A percentile compares a stretch with the other conserved stretches of the same genome.
These are phyloP conservation scores for Amphipyra tragopoginis DNA, from an alignment of 2,888 invertebrate species.

Conservation along the genomic window DNA sequence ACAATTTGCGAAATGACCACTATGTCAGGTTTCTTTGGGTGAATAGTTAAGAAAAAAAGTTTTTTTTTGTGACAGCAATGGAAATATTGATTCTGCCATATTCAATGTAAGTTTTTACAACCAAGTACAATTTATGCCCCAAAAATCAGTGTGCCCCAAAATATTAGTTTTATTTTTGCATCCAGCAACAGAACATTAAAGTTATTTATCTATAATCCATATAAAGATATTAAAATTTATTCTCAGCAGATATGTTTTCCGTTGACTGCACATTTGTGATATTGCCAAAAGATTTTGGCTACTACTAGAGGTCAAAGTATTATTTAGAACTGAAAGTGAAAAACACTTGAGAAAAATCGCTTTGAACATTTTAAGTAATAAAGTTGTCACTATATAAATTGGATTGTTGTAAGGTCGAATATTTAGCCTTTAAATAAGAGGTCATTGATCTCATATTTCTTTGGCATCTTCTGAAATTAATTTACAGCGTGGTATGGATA, in stretches of 20 bases:
- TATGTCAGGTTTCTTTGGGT: no score
- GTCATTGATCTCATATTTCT: background rate
- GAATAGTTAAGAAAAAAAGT: no score
- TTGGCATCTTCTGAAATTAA: background rate
- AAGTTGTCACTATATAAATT: slow-evolving; percentile 9
- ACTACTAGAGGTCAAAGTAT: slow-evolving; percentile 19
- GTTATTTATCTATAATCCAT: background rate
- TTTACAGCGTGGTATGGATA: no score
- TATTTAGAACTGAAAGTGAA: slow-evolving; percentile 24
- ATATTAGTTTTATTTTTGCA: background rate
- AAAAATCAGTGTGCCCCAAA: no score
- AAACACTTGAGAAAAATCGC: background rate
- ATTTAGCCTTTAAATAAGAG: background rate
- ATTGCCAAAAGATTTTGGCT: slow-evolving; percentile 54
- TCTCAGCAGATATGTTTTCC: slow-evolving; percentile 9
- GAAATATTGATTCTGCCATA: no score
- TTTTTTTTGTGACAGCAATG: no score
- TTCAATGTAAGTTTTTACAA: no score
- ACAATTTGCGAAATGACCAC: no score
- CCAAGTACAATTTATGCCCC: no score
- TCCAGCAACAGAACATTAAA: background rate
- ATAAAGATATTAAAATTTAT: slow-evolving; percentile 10
- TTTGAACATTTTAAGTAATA: slow-evolving; percentile 1
- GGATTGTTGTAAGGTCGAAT: background rate
- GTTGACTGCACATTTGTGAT: slow-evolving; percentile 30